These are phyloP conservation scores for Heterodera schachtii DNA, from an alignment of 1,140 invertebrate genomes.

Conservation along the genomic window DNA sequence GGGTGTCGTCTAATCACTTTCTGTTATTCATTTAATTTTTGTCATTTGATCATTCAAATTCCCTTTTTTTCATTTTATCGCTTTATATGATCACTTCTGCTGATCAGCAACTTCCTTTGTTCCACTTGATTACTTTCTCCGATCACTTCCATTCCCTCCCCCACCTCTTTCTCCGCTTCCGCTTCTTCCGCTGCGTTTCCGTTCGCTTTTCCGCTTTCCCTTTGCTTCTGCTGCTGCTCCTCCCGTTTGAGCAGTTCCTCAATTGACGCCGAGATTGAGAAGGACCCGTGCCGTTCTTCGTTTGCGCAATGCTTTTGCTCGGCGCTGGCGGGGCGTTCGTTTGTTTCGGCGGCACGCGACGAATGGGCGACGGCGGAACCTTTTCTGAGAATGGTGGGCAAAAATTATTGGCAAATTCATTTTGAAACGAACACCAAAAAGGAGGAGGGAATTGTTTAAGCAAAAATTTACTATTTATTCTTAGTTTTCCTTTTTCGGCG, in stretches of 20 bases:
- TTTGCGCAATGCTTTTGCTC: no score
- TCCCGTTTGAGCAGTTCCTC: not conserved
- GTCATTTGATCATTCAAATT: no score
- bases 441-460: no score
- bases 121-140: not conserved
- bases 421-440: no score
- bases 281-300: not conserved
- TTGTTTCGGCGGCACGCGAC: not conserved
- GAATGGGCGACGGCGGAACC: not conserved
- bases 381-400: not conserved
- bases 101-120: not conserved
- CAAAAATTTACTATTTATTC: no score
- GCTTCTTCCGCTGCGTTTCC: not conserved
- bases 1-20: no score
- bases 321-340: no score
- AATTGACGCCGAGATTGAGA: not conserved
- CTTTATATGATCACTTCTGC: not conserved
- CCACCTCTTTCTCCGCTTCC: not conserved
- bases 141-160: not conserved
- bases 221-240: not conserved
- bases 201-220: not conserved
- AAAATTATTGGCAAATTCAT: no score
- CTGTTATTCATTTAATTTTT: no score
- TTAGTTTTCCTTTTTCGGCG: no score
- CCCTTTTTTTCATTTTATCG: no score